A percentile compares a stretch with the other conserved stretches of the same genome.
Conservation (phyloP, 2,113 vertebrate genomes). For the Coturnix japonica region DNA sequence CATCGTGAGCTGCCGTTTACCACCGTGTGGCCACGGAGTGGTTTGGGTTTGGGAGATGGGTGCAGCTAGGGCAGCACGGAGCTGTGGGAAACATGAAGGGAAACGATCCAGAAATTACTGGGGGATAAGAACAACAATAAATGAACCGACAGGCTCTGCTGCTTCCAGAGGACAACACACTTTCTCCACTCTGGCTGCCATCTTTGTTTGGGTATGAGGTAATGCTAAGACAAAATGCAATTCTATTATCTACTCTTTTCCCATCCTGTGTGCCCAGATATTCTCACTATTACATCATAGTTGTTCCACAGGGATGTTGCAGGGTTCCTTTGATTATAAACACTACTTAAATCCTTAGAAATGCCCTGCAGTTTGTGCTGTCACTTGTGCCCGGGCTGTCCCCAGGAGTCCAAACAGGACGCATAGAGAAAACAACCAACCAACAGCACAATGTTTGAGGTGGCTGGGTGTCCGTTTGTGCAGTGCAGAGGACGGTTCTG, state of each 20-base stretch:
- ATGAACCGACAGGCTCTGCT: not conserved
- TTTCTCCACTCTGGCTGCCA: not conserved
- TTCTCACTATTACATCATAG: not conserved
- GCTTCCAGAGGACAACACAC: not conserved
- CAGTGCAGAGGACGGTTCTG: conserved; percentile 40
- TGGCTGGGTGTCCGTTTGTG: not conserved
- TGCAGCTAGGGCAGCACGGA: not conserved
- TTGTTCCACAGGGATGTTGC: not conserved
- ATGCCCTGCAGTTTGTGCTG: not conserved
- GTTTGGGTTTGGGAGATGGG: not conserved
- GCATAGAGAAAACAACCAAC: not conserved
- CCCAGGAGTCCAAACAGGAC: not conserved
- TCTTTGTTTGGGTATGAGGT: not conserved
- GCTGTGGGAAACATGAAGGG: not conserved
- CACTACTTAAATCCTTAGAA: not conserved
- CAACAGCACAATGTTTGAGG: not conserved
- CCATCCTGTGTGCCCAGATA: not conserved
- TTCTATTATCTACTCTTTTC: not conserved
- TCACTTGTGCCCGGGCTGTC: not conserved
- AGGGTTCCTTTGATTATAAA: not conserved
- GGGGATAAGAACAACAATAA: not conserved
- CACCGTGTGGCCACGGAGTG: not conserved
- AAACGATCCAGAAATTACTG: not conserved
- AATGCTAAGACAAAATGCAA: not conserved
- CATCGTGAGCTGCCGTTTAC: accelerated